Base-by-base conservation (phyloP, 2,113 vertebrate genomes). In the Brevimyrus niger region DNA sequence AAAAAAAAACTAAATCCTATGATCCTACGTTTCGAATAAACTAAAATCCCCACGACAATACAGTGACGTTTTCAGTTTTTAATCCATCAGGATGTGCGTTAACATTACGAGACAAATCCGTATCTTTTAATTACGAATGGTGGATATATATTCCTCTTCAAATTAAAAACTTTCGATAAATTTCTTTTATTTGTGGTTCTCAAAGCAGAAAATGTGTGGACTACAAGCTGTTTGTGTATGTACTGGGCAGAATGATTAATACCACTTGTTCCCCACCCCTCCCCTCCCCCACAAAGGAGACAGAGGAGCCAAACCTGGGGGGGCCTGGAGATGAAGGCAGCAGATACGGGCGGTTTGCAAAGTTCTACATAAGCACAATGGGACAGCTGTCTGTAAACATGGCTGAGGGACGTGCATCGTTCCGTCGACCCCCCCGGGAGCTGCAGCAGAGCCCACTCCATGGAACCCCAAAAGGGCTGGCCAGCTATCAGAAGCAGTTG, bases 321-420 rank as follows among this genome's bases (percentile, higher is more conserved):
- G 83, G 73, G 48, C 48, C 31, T 35, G 46, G 73, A 89, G 69
- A 89, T 80, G 69, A 89, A 89, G 44, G 73, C 27, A 51, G 8
- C n/a, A 50, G 88, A 55, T 27, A 82, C 1, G 31, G 35, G 88
- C 6, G 50, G 50, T 44, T 83, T 55, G 31, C 13, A 42, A 35
- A 42, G 27, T 23, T 38, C 73, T 31, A 42, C 73, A 53, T 42
- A 83, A 53, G 85, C 86, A 87, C 51, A 87, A 35, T 21, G 19
- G 73, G 61, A 61, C 47, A 73, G 87, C 42, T 44, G 44, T 50
- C 58, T 1, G 87, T 48, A 31, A 73, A n/a, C 58, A n/a, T 7
- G 44, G 38, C 10, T 17, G 13, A 61, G 42, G n/a, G 23, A 31
- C 44, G 46, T 3, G 4, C 5, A 21, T 7, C 2, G 7, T 42